Percentiles rank a stretch among this genome's conserved stretches.
These are phyloP conservation scores for Clistopyga incitator DNA, from an alignment of 2,888 invertebrate genomes.

Conservation along the genomic window DNA sequence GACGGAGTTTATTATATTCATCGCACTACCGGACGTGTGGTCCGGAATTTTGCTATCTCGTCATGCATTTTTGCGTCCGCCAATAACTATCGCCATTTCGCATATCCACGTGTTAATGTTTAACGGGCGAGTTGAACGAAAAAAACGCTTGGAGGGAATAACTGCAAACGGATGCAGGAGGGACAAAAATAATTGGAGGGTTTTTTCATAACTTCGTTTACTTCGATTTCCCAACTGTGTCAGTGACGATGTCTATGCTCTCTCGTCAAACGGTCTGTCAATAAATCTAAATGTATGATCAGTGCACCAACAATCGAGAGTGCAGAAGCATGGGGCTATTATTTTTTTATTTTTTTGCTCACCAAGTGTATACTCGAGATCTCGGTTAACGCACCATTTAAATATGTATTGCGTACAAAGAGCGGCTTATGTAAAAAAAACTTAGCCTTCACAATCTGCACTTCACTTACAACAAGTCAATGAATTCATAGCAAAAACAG, in stretches of 20 bases:
- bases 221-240: conserved; percentile 29
- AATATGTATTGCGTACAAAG: not conserved
- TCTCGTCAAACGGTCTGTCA: conserved; percentile 4
- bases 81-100: not conserved
- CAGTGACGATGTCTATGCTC: conserved; percentile 4
- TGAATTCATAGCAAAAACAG: not conserved
- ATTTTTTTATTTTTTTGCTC: not conserved
- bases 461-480: too few relatives aligned
- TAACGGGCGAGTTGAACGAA: not conserved
- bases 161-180: not conserved
- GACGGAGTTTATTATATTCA: not conserved
- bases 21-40: not conserved
- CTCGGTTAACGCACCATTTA: not conserved
- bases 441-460: not conserved
- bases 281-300: conserved; percentile 22
- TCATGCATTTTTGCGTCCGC: conserved; percentile 3
- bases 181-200: conserved; percentile 11
- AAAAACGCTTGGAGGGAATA: not conserved
- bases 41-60: conserved; percentile 17
- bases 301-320: not conserved
- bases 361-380: not conserved
- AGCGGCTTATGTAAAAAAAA: not conserved
- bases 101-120: not conserved
- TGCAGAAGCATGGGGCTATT: not conserved
- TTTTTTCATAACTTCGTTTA: not conserved